Percentiles rank a stretch among this genome's conserved stretches.
Evolutionary conservation across 2,113 vertebrate genomes (phyloP).

Genomic region (Suncus etruscus): DNA sequence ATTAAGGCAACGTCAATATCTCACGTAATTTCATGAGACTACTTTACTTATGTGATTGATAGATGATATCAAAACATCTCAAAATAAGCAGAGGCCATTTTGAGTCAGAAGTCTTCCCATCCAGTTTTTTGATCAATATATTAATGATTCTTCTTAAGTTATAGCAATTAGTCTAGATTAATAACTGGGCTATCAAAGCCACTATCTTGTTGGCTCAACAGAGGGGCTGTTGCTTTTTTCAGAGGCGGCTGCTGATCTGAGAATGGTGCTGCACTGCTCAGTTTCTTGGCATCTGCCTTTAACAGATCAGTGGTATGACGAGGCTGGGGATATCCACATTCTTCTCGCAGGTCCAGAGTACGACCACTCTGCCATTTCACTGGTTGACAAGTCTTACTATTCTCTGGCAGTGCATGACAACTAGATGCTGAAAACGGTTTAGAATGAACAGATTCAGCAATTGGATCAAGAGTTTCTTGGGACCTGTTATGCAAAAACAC

Average conservation of each 20-base stretch:
- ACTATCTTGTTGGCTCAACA: conserved; percentile 88
- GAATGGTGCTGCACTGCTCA: background rate
- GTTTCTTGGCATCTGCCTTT: conserved; percentile 48
- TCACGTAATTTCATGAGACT: conserved; percentile 68
- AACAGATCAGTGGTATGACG: conserved; percentile 7
- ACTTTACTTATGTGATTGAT: conserved; percentile 52
- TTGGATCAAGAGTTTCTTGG: conserved; percentile 60
- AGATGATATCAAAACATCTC: conserved; percentile 53
- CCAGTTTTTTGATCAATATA: conserved; percentile 69
- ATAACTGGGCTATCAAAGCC: conserved; percentile 89
- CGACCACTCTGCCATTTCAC: conserved; percentile 48
- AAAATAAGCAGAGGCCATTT: conserved; percentile 48
- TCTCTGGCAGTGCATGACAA: conserved; percentile 69
- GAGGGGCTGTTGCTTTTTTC: conserved; percentile 73
- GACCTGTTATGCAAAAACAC: conserved; percentile 56
- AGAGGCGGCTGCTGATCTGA: conserved; percentile 68
- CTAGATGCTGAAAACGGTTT: conserved; percentile 59
- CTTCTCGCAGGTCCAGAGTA: conserved; percentile 57
- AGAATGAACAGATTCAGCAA: conserved; percentile 20
- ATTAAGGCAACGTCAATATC: conserved; percentile 74
- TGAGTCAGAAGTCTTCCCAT: conserved; percentile 52
- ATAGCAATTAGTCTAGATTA: conserved; percentile 61
- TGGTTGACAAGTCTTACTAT: conserved; percentile 59
- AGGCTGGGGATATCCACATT: conserved; percentile 7
- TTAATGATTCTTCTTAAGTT: conserved; percentile 62